Base-by-base conservation (phyloP, 2,888 invertebrate species). In the Athalia cordata region DNA sequence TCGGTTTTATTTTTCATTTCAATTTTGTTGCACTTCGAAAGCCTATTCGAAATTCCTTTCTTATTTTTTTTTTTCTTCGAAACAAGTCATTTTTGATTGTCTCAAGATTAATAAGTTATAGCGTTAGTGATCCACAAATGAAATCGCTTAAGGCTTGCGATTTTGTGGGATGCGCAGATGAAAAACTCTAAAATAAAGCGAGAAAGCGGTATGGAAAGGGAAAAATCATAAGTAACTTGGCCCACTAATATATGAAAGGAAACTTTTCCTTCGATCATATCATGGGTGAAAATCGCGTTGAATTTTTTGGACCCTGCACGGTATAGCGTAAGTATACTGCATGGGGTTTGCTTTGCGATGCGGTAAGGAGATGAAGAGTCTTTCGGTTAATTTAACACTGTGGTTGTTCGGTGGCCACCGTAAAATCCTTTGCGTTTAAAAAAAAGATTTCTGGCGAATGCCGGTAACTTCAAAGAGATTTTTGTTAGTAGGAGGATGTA, bases 341-440 rank as follows among this genome's bases (percentile, higher is more conserved):
- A 29, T 29, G 29, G 29, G 64, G 61, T 75, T 52, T 50, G 61
- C 61, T 62, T 62, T 62, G 50, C 75, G 64, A 75, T 75, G 62
- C 70, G 57, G 70, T 66, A 76, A 78, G 61, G 76, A 29, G 29
- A 29, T 29, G 29, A 29, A 29, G 29, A 76, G 76, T 76, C 50
- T 78, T 83, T 87, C 87, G 87, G 84, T 86, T 87, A 88, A 88
- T 87, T 88, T 88, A 88, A 88, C 88, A 83, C 83, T 62, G 72
- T 72, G 72, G 47, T 72, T 9, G 72, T 62, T 64, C 75, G 62
- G 55, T 62, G 64, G 75, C 75, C 62, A 77, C 84, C 82, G 84
- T 83, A 83, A 84, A 82, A 68, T 76, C 77, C 29, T 29, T 29
- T 29, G 29, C 29, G 29, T 29, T 2, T 29, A 29, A 29, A 29